Evolutionary conservation across 2,797 vertebrate species (phyloP), one percentile per base, ranked within the genome.

Genomic region (Taeniopygia guttata): DNA sequence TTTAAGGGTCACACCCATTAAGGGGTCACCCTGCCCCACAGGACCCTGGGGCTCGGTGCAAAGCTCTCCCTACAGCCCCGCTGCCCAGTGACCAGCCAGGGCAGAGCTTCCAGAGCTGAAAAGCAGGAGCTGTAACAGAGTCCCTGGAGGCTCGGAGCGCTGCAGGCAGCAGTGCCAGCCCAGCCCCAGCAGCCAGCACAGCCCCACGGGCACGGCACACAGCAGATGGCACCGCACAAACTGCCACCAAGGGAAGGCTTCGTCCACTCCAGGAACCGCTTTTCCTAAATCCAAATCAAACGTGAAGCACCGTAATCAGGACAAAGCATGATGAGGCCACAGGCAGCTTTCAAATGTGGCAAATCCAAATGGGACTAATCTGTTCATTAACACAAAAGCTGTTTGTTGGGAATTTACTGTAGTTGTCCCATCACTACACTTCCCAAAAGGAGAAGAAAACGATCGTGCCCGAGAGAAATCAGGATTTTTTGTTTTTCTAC

Each of bases 181-280:
- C 26, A 13, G 60, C 36, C 29, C 3, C n/a, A 22, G 2, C 30
- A 67, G 54, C 36, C n/a, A 9, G 19, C 8, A 21, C 27, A 54
- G 62, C 26, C 2, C 29, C 59, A 67, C 23, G 1, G 23, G 30
- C 20, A 5, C 0, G 2, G n/a, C 7, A 32, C 40, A 45, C 11
- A 38, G 58, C 21, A 48, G 36, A 30, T 80, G 32, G 32, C 3
- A 16, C 16, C 18, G 26, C 52, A 56, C 58, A 27, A 79, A 70
- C 5, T 23, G 45, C 18, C 43, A 11, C 21, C 5, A 12, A 45
- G 10, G 63, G 34, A 67, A 76, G 26, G 4, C 62, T 29, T 30
- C 36, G 9, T 30, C 77, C 29, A 10, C 73, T 48, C 63, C 23
- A 30, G 63, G 58, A 79, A n/a, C 34, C 16, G 3, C 5, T 83